Evolutionary conservation across 2,797 vertebrate species (phyloP), one percentile per base, ranked within the genome.

Genomic region (Sebastolobus alascanus): DNA sequence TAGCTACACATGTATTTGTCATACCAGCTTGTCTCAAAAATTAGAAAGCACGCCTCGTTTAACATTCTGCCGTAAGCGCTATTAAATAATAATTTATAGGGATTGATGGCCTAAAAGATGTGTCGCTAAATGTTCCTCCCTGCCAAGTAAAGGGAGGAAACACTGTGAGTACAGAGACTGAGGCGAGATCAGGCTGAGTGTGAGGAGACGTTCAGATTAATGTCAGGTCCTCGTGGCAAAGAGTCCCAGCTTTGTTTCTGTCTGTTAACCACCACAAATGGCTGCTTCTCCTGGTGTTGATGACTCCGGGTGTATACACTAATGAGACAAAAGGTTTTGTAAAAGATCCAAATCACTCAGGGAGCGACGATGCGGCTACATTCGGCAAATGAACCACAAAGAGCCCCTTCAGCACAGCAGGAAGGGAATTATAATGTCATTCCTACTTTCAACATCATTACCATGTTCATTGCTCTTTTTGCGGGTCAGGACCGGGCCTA

Each of bases 241-340:
- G 72, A 82, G 71, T 83, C 52, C 40, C 80, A 43, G 77, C 84
- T 72, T 81, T 90, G 87, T 87, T 87, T 92, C 84, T 86, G 65
- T 90, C 73, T 84, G 89, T 90, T 87, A 90, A 87, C 70, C 87
- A 83, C 80, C 83, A 79, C 80, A 83, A 87, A 87, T 82, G 80
- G 61, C 73, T 68, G 69, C 77, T 35, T 80, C 85, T 75, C 63
- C 85, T 8, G 61, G 82, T 72, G 87, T 37, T 82, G 76, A 86
- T 83, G 89, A 85, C 67, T 75, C 82, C 18, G 73, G 64, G 61
- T 85, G 91, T 80, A 68, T 71, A 80, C 72, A 64, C 83, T 91
- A 92, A 93, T 91, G 90, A 93, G 89, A 87, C 68, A 85, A 63
- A 88, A 85, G 89, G 82, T 89, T 93, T 87, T 83, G 82, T 89